Conservation (phyloP, 2,888 invertebrate genomes). For the Lycia hirtaria region DNA sequence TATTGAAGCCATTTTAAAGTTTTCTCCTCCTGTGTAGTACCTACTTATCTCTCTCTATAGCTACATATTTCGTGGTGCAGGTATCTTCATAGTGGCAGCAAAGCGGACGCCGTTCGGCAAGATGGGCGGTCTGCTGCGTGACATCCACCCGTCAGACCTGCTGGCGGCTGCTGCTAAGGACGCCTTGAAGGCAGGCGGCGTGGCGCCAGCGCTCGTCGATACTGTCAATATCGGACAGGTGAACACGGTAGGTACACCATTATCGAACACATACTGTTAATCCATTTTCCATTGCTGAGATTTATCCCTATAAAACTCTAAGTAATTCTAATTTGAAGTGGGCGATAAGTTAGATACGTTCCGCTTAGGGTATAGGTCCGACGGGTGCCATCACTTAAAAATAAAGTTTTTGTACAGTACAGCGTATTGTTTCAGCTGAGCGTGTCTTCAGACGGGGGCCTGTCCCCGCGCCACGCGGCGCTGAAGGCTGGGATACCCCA, state of each 20-base stretch:
- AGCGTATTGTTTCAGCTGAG: slow-evolving; percentile 71
- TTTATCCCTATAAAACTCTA: too few relatives aligned
- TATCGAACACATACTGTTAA: too few relatives aligned
- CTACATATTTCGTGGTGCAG: too few relatives aligned
- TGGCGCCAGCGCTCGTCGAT: slow-evolving; percentile 94
- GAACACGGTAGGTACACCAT: slow-evolving; percentile 81
- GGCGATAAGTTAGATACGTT: too few relatives aligned
- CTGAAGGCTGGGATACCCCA: slow-evolving; percentile 93
- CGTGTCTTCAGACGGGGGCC: slow-evolving; percentile 93
- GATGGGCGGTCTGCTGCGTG: slow-evolving; percentile 92
- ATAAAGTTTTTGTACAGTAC: neutral
- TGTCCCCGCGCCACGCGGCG: slow-evolving; percentile 93
- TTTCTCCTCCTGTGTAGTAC: too few relatives aligned
- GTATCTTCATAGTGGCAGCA: slow-evolving; percentile 96
- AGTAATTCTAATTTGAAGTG: too few relatives aligned
- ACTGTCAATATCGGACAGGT: slow-evolving; percentile 96
- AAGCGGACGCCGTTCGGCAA: slow-evolving; percentile 98
- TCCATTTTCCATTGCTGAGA: too few relatives aligned
- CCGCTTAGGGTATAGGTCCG: too few relatives aligned
- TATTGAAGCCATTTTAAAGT: too few relatives aligned
- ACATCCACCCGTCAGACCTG: slow-evolving; percentile 89
- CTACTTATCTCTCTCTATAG: too few relatives aligned
- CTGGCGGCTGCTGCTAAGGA: slow-evolving; percentile 92
- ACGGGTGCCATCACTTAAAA: too few relatives aligned
- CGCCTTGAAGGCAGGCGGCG: slow-evolving; percentile 89